Conservation (phyloP, 2,113 vertebrate genomes). For the Cichladusa arquata region DNA sequence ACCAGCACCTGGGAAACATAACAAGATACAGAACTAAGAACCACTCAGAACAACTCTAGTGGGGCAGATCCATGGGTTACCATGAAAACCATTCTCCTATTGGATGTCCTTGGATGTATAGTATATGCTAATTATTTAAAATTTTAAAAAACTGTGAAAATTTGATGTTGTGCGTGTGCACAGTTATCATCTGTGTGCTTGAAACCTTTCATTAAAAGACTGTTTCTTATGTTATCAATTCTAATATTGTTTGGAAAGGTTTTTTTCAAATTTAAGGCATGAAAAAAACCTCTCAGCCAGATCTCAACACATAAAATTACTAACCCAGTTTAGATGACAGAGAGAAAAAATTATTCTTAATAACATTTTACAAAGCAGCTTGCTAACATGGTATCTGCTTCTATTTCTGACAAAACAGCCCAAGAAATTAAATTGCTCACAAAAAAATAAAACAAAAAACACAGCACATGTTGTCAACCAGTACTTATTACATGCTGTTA, state of each 20-base stretch:
- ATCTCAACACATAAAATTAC: neutral
- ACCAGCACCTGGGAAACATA: neutral
- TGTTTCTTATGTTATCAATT: neutral
- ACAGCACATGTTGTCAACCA: neutral
- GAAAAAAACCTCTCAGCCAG: neutral
- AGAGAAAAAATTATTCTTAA: neutral
- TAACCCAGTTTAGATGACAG: neutral
- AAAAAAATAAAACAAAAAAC: neutral
- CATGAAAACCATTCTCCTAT: fast-evolving
- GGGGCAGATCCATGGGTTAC: neutral
- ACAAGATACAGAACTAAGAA: neutral
- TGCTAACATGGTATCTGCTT: neutral
- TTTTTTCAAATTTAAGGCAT: neutral
- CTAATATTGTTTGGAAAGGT: neutral
- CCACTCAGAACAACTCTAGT: neutral
- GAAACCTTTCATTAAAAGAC: neutral
- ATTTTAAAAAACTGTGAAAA: neutral
- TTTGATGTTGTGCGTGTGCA: fast-evolving
- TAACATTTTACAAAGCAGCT: neutral
- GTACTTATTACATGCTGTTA: neutral
- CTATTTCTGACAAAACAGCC: neutral
- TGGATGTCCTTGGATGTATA: neutral
- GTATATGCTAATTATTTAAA: neutral
- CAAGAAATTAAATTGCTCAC: neutral
- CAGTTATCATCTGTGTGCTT: neutral